Base-by-base conservation (phyloP, 2,113 vertebrate genomes). In the Hirundichthys speculiger region DNA sequence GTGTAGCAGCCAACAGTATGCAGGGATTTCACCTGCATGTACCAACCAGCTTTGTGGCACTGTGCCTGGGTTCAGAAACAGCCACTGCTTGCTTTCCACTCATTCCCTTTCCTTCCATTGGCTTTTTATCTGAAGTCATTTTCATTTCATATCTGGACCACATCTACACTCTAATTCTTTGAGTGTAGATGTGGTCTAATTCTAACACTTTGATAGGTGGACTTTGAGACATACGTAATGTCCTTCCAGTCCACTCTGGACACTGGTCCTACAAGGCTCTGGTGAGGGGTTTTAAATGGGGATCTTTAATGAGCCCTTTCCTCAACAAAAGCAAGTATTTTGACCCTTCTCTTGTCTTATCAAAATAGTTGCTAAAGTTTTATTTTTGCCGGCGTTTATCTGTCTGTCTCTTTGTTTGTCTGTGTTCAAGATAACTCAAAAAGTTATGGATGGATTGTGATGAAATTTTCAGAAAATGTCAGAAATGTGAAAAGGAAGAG, bases 1-100 rank as follows among this genome's bases (percentile, higher is more conserved):
- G 67, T 83, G 82, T 80, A 78, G 82, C 75, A 58, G 64, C 73
- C 70, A 69, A 71, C 57, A 73, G 61, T 66, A 77, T 1, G 24
- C 68, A 72, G 70, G 70, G 83, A 79, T 83, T 78, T 77, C 65
- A 86, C 80, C 83, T 80, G 77, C 69, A 71, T 80, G 79, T 69
- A 64, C 54, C 58, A 13, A 72, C 73, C 42, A 67, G 60, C 69
- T 83, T 80, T 71, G 63, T 20, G 15, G 43, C 50, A 66, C 66
- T 73, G 30, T 34, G 30, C 4, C 49, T 16, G 45, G 64, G 67
- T 54, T 82, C 48, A 65, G 27, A 77, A 47, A 52, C 52, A 51
- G n/a, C n/a, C n/a, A n/a, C n/a, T n/a, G n/a, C n/a, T n/a, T n/a
- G n/a, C n/a, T n/a, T n/a, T n/a, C n/a, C n/a, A n/a, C n/a, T n/a